Base-by-base conservation (phyloP, 2,113 vertebrate species). In the Charadrius vociferus region DNA sequence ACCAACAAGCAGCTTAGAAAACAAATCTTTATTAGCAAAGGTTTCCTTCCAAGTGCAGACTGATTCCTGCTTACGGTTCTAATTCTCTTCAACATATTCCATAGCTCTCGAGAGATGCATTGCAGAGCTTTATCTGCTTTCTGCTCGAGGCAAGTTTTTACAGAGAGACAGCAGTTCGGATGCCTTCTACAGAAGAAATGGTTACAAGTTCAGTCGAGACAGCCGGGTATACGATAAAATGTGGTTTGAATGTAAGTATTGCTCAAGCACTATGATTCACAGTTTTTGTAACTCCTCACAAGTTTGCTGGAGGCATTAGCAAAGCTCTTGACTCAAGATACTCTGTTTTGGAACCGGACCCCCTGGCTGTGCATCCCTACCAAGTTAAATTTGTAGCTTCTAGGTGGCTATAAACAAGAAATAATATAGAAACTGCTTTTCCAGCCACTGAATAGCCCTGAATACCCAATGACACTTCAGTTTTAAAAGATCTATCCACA, bases 221-320 rank as follows among this genome's bases (percentile, higher is more conserved):
- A 89, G 87, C 72, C 5, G 18, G 47, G 18, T 74, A 49, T 59
- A 79, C 1, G 15, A 34, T 85, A 32, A 81, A 77, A 83, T 17
- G 67, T 81, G 92, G 59, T 77, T 78, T 63, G 82, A 88, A 90
- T 92, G 43, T 15, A 84, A 92, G 93, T 87, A 59, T 77, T 93
- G 86, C 66, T 95, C 78, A 91, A 65, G 84, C 20, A 6, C 36
- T 81, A 78, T 63, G 96, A 88, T 90, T 96, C 97, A 86, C 96
- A 88, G 83, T 52, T 96, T 96, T 67, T 34, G 67, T 81, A 73
- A 47, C 95, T 96, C 83, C 91, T 68, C 7, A 7, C 78, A 37
- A 96, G 81, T 63, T 90, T 90, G 66, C 92, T 85, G 89, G 65
- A 96, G 94, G 72, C 93, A 87, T 74, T 95, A 95, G 86, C 82